phyloP scores from a whole-genome alignment of 2,113 vertebrate genomes.

The Eulemur rufifrons region DNA sequence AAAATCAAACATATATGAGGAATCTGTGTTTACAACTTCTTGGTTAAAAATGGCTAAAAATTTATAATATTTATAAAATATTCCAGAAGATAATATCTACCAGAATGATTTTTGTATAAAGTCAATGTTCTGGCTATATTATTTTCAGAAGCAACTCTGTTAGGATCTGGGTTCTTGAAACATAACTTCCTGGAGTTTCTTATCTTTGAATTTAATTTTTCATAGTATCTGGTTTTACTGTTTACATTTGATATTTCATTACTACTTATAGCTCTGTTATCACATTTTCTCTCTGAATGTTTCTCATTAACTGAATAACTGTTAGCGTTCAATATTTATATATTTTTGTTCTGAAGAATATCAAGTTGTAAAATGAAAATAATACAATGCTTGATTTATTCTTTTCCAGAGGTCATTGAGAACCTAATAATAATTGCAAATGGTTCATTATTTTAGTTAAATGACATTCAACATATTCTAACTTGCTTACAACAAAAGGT shows the following conservation, averaged over 20 bases:
- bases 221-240: conserved; percentile 33
- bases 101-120: neutral
- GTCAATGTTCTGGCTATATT: neutral
- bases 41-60: conserved; percentile 5
- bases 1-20: neutral
- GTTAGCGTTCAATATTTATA: neutral
- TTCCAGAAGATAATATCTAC: neutral
- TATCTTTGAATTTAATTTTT: conserved; percentile 1
- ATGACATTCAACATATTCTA: neutral
- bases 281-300: conserved; percentile 29
- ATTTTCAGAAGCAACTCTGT: neutral
- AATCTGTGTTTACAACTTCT: neutral
- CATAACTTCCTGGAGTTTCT: neutral
- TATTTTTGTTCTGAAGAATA: conserved; percentile 28
- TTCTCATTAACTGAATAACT: conserved; percentile 53
- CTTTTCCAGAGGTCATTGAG: neutral
- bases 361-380: conserved; percentile 27
- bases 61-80: neutral
- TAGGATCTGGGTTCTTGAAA: neutral
- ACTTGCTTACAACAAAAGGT: neutral
- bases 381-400: neutral
- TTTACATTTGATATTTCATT: conserved; percentile 58
- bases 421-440: neutral
- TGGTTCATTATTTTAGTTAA: neutral
- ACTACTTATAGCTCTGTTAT: conserved; percentile 6